Percentiles rank a stretch among this genome's conserved stretches.
phyloP scores from a whole-genome alignment of 2,113 vertebrate genomes.

The Eretmodus cyanostictus region DNA sequence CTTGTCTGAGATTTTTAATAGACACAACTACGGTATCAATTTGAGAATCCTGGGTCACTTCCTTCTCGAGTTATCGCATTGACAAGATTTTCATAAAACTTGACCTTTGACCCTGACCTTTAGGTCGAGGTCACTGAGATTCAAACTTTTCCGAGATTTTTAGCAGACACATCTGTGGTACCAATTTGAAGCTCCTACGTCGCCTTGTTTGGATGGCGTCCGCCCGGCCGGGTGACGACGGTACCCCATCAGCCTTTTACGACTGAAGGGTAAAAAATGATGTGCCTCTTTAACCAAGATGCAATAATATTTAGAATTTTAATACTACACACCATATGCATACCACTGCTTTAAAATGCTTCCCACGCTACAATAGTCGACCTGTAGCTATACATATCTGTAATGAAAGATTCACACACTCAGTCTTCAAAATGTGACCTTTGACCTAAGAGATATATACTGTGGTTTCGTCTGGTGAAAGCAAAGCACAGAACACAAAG shows the following conservation, averaged over 20 bases:
- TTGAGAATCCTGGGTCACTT: not conserved
- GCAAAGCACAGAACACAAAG: not conserved
- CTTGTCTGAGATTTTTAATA: not conserved
- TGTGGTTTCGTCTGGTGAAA: not conserved
- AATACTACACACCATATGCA: not conserved
- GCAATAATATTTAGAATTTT: not conserved
- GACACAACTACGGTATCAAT: not conserved
- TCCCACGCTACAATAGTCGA: not conserved
- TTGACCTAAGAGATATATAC: constrained; percentile 14
- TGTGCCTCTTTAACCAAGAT: not conserved
- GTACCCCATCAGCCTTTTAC: not conserved
- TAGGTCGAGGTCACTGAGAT: not conserved
- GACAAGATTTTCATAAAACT: not conserved
- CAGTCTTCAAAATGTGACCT: not conserved
- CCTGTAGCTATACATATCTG: not conserved
- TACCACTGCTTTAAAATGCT: not conserved
- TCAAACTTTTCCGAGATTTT: not conserved
- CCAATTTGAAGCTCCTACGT: not conserved
- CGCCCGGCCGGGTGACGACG: rapidly evolving
- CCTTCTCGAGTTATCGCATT: not conserved
- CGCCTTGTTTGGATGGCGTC: not conserved
- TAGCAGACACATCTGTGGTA: not conserved
- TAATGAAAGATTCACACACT: not conserved
- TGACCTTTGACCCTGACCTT: not conserved
- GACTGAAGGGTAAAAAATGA: not conserved